Conservation (phyloP, 2,888 invertebrate species). For the Platypus cylindrus region DNA sequence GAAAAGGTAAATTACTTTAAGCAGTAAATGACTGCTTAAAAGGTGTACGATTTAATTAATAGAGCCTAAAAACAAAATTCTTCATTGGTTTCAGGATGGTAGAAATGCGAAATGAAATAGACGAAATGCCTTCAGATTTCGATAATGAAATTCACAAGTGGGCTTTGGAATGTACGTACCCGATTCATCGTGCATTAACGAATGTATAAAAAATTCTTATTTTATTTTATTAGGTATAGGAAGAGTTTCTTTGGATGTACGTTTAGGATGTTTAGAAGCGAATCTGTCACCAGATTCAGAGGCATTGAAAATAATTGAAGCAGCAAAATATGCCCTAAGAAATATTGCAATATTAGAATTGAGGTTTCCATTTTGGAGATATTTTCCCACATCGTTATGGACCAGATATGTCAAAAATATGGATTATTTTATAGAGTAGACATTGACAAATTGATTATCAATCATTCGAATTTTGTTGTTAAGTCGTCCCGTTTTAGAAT, state of each 20-base stretch:
- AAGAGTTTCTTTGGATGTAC: conserved; percentile 50
- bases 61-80: neutral
- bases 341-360: conserved; percentile 53
- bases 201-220: neutral
- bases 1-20: conserved; percentile 45
- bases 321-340: conserved; percentile 52
- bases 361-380: conserved; percentile 53
- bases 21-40: neutral
- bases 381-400: conserved; percentile 51
- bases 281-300: conserved; percentile 36
- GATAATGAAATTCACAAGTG: conserved; percentile 64
- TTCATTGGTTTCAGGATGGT: conserved; percentile 38
- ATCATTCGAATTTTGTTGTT: too few species aligned
- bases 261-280: conserved; percentile 50
- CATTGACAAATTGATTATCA: too few species aligned
- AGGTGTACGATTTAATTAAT: conserved; percentile 1
- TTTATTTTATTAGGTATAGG: conserved; percentile 39
- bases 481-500: conserved; percentile 44
- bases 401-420: conserved; percentile 48
- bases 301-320: conserved; percentile 51
- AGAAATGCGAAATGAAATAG: conserved; percentile 39
- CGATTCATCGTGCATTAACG: neutral
- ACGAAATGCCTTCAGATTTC: conserved; percentile 53
- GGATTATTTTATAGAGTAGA: conserved; percentile 54
- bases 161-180: conserved; percentile 64